Evolutionary conservation across 2,888 invertebrate genomes (phyloP), one percentile per base, ranked within the genome.

Genomic region (Coremacera marginata): DNA sequence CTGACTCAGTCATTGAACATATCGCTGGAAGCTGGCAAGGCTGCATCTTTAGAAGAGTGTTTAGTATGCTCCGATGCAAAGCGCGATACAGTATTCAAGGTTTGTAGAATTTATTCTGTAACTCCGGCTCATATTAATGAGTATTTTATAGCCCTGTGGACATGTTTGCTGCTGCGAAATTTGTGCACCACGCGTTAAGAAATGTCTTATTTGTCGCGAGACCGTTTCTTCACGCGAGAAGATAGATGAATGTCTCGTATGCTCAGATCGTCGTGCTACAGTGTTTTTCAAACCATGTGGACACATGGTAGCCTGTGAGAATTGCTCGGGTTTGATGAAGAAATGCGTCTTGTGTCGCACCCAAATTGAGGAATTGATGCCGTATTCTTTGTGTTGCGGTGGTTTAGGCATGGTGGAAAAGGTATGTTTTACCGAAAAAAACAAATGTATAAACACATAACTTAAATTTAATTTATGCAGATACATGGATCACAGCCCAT

Each of bases 201-300:
- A 98, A 90, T 98, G 98, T 88, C 93, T 98, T 79, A 92, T 97
- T 80, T 98, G 98, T 87, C 94, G 98, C 78, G 95, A 96, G 83
- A 93, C 94, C 70, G 96, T 98, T 76, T 90, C 92, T 78, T 93
- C 93, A 0, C 92, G 97, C 81, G 93, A 94, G 81, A 95, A 95
- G 92, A 96, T 98, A 88, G 97, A 97, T 89, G 98, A 98, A 90
- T 98, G 98, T 90, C 93, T 98, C 82, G 98, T 98, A 55, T 98
- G 98, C 90, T 97, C 97, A 22, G 97, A 97, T 90, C 95, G 96
- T 89, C 95, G 96, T 85, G 96, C 98, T 31, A 94, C 95, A 25
- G 95, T 97, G 75, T 92, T 98, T 88, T 98, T 98, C 91, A 95
- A 95, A 83, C 98, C 98, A 34, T 98, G 98, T 90, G 95, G 96